Base-by-base conservation (phyloP, 30 jellyfish, hydroid and myxozoan species). In the Pseudorhiza aurosa region DNA sequence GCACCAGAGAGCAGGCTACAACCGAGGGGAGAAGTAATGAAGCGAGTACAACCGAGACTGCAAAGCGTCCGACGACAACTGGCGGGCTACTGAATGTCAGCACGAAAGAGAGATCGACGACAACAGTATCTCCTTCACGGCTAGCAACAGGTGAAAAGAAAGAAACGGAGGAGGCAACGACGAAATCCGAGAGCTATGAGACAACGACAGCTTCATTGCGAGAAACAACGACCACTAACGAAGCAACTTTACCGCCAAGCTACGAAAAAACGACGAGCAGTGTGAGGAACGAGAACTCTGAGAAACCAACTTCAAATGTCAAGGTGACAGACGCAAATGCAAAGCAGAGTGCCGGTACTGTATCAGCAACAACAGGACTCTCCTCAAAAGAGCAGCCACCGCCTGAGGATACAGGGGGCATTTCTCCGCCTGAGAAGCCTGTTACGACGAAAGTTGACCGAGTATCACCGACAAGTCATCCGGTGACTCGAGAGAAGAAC, bases 351-450 rank as follows among this genome's bases (percentile, higher is more conserved):
- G 6, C 85, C 8, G 69, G 35, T 12, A 11, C 67, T 6, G 29
- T 15, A 15, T 28, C 68, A 30, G 8, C 85, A 45, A 19, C 63
- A 14, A n/a, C 80, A 18, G 17, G 39, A 24, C 27, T 43, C 27
- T 43, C 86, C 15, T 26, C 86, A 24, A 50, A 47, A 29, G 86
- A 72, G 46, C 47, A 53, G 29, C 86, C 86, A 32, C 86, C 74
- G 28, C 86, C 86, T 0, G 86, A 72, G 21, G 55, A 30, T 36
- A 47, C 86, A 29, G 86, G 75, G 4, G 75, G 37, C 11, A 17
- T 51, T 43, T 62, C 75, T 14, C 86, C 58, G 15, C 86, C 86
- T 0, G 75, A 72, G 75, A 72, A 15, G 45, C 86, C 86, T 1
- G 60, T 57, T n/a, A 72, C 86, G 12, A 26, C 68, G 22, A 40